These are phyloP conservation scores for Cololabis saira DNA, from an alignment of 2,113 vertebrate species.

Conservation along the genomic window DNA sequence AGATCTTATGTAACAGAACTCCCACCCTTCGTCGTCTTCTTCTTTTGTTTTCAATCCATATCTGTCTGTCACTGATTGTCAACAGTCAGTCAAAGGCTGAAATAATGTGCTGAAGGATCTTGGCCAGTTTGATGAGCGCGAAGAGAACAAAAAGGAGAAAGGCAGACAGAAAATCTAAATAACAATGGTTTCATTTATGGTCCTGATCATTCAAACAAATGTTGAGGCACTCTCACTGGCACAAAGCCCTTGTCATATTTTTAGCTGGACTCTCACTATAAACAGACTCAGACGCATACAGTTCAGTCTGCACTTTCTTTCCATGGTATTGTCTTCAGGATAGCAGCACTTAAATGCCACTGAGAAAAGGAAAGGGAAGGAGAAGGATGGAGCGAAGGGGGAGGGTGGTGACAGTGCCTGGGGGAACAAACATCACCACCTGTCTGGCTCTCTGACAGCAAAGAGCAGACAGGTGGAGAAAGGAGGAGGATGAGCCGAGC, in stretches of 20 bases:
- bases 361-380: slow-evolving; percentile 18
- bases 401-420: slow-evolving; percentile 60
- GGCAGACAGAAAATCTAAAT: slow-evolving; percentile 43
- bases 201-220: slow-evolving; percentile 69
- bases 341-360: slow-evolving; percentile 71
- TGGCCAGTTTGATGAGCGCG: slow-evolving; percentile 47
- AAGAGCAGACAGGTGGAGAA: slow-evolving; percentile 74
- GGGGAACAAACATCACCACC: slow-evolving; percentile 74
- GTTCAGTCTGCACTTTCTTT: slow-evolving; percentile 45
- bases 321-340: slow-evolving; percentile 47
- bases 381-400: slow-evolving; percentile 21
- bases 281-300: slow-evolving; percentile 46
- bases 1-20: slow-evolving; percentile 31
- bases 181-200: slow-evolving; percentile 57
- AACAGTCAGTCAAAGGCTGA: slow-evolving; percentile 40
- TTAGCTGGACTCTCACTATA: slow-evolving; percentile 66
- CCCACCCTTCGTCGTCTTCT: background rate
- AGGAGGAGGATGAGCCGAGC: slow-evolving; percentile 45
- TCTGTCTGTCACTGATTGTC: slow-evolving; percentile 35
- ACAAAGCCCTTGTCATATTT: slow-evolving; percentile 62
- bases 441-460: slow-evolving; percentile 76
- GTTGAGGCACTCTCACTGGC: slow-evolving; percentile 42
- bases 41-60: slow-evolving; percentile 10
- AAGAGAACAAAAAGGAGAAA: slow-evolving; percentile 23
- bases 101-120: slow-evolving; percentile 42